Percentiles rank a stretch among this genome's conserved stretches.
Evolutionary conservation across 2,113 vertebrate species (phyloP).

Genomic region (Acrocephalus kingi): DNA sequence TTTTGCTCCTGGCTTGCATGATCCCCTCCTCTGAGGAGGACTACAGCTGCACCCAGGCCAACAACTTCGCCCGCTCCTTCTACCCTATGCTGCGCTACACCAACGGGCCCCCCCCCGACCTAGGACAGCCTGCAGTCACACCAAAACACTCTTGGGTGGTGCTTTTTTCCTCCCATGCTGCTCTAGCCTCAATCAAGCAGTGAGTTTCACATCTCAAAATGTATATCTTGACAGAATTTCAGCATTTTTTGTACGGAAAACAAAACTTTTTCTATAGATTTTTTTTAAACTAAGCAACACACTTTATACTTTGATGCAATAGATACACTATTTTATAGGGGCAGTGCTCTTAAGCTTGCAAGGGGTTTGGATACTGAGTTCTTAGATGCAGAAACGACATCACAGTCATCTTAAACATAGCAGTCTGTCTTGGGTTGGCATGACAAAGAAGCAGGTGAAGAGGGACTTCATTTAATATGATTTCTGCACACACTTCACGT

Average conservation of each 20-base stretch:
- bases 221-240: conserved; percentile 14
- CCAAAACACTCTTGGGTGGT: neutral
- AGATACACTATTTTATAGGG: conserved; percentile 45
- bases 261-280: conserved; percentile 49
- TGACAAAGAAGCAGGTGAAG: neutral
- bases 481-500: neutral
- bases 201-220: neutral
- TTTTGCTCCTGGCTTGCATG: conserved; percentile 84
- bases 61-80: conserved; percentile 93
- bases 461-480: neutral
- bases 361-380: neutral
- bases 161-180: neutral
- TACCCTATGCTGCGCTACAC: conserved; percentile 92
- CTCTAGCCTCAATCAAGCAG: neutral
- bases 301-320: conserved; percentile 49
- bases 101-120: conserved; percentile 92
- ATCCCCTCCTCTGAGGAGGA: conserved; percentile 83
- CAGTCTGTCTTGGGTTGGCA: neutral
- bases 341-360: neutral
- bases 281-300: conserved; percentile 26
- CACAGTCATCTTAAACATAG: neutral
- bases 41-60: conserved; percentile 85
- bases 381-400: neutral
- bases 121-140: conserved; percentile 1
- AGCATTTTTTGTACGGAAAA: conserved; percentile 48